Evolutionary conservation across 2,113 vertebrate species (phyloP), one percentile per base, ranked within the genome.

Genomic region (Maccullochella peelii): DNA sequence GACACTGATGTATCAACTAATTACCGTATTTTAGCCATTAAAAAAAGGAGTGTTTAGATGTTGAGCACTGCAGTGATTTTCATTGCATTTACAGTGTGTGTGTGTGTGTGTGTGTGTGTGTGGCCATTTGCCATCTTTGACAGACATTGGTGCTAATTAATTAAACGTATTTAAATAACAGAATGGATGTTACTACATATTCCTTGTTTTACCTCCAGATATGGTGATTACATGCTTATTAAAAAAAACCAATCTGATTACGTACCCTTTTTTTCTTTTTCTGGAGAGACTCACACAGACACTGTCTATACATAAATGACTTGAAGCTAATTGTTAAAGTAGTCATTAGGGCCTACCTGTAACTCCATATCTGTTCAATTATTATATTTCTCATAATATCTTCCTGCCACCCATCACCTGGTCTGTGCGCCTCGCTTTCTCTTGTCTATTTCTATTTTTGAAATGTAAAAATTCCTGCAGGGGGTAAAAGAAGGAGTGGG

Each of bases 1-100:
- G 89, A 90, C 88, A 82, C 86, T 88, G 87, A 91, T 91, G 87
- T 77, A 82, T 87, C 87, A 89, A 88, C 90, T 92, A 89, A 93
- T 93, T 94, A 88, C 79, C 44, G 55, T 62, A 61, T 87, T 92
- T 88, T 62, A 82, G 59, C 88, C 85, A 73, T 88, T 78, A 88
- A 68, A 84, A 84, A 83, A 77, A 61, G 74, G 58, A 83, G 77
- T 30, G 47, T 75, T 89, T 72, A 80, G 83, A 80, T 23, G 1
- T 38, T 68, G 61, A 74, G 88, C 59, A 77, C 61, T 27, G 85
- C 54, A 63, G 67, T 62, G 42, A 72, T 68, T 87, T 68, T 58
- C 40, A 72, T 50, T 57, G 27, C 25, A 3, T 36, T 55, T 69
- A 14, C 33, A 27, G 38, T 59, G 20, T 55, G 20, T 65, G 49